Percentiles rank a stretch among this genome's conserved stretches.
phyloP scores from a whole-genome alignment of 2,888 invertebrate genomes.

The Andrena bicolor region DNA sequence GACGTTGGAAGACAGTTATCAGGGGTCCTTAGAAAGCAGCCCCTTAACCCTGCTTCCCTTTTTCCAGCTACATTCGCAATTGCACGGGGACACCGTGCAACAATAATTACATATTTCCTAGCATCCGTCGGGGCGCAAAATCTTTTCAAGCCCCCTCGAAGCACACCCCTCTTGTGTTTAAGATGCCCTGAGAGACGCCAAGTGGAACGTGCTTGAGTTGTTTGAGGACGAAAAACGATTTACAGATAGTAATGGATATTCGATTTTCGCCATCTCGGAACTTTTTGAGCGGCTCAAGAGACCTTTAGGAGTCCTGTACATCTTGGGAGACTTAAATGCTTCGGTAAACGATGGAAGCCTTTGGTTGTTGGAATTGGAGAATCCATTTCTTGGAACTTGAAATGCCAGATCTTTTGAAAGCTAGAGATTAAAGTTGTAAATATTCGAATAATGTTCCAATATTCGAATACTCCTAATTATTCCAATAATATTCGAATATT shows the following conservation, averaged over 20 bases:
- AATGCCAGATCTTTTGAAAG: too few relatives aligned
- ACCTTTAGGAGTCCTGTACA: background rate
- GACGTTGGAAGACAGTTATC: conserved; percentile 5
- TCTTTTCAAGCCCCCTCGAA: conserved; percentile 16
- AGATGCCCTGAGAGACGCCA: conserved; percentile 17
- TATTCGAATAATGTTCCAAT: too few relatives aligned
- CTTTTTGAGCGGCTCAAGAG: background rate
- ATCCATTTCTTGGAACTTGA: too few relatives aligned
- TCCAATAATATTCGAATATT: too few relatives aligned
- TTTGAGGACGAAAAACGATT: conserved; percentile 26
- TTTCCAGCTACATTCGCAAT: conserved; percentile 18
- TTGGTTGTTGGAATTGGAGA: too few relatives aligned
- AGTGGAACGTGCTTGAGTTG: conserved; percentile 8
- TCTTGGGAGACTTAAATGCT: too few relatives aligned
- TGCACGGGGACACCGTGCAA: conserved; percentile 11
- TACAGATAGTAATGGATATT: background rate
- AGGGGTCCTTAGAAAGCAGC: conserved; percentile 8
- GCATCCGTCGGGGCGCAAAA: background rate
- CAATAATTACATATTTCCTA: conserved; percentile 41
- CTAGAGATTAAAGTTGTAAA: too few relatives aligned
- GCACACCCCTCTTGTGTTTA: background rate
- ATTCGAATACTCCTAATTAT: too few relatives aligned
- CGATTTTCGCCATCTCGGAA: background rate
- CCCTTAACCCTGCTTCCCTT: background rate
- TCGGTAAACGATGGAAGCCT: too few relatives aligned